phyloP scores from a whole-genome alignment of 1,140 invertebrate genomes.

The Drosophila azteca region DNA sequence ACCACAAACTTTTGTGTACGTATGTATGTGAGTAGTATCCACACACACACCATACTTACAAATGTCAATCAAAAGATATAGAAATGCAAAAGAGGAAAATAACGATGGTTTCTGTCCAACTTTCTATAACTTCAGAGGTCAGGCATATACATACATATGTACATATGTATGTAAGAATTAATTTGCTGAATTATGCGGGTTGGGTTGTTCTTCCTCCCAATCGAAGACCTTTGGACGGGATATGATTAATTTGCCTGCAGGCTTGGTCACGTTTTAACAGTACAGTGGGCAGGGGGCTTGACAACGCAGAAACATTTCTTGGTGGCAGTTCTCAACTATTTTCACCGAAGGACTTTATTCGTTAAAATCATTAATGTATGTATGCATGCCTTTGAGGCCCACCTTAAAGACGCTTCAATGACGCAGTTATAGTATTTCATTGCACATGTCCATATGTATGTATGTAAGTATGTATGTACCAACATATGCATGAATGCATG shows the following conservation, averaged over 20 bases:
- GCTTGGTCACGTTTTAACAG: too few relatives aligned
- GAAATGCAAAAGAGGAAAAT: conserved; percentile 40
- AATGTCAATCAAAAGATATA: conserved; percentile 19
- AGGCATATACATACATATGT: not conserved
- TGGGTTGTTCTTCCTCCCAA: too few relatives aligned
- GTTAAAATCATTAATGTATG: too few relatives aligned
- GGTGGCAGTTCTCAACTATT: too few relatives aligned
- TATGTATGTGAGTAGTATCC: too few relatives aligned
- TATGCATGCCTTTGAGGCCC: not conserved
- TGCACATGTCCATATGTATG: conserved; percentile 16
- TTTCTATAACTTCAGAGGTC: conserved; percentile 14
- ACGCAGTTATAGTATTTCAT: conserved; percentile 38
- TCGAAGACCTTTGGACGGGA: too few relatives aligned
- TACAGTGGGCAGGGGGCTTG: too few relatives aligned
- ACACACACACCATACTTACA: conserved; percentile 13
- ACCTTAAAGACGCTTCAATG: conserved; percentile 40
- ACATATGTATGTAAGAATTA: not conserved
- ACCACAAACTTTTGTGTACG: conserved; percentile 1
- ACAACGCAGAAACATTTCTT: too few relatives aligned
- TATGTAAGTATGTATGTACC: conserved; percentile 7
- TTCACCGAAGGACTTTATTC: too few relatives aligned
- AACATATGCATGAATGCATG: conserved; percentile 15
- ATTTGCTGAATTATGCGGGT: not conserved
- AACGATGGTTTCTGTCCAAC: conserved; percentile 19
- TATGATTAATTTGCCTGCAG: too few relatives aligned